Base-by-base conservation (phyloP, 1,140 invertebrate species). In the Caenorhabditis inopinata region DNA sequence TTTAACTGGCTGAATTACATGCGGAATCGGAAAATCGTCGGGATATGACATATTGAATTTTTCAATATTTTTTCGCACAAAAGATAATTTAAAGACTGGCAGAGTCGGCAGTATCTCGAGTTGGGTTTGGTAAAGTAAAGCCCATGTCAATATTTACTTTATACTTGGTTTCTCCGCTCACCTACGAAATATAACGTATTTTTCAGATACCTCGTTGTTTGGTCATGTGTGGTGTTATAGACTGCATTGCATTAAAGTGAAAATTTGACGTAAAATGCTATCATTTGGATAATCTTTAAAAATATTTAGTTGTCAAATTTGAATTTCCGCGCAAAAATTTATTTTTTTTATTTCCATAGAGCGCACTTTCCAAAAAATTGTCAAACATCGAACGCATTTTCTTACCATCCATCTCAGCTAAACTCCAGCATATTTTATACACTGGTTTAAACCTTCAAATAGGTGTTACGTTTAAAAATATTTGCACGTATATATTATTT, bases 21-120 rank as follows among this genome's bases (percentile, higher is more conserved):
- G 58, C 6, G 58, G 58, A 42, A 68, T 68, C 9, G 58, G 58
- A 12, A 68, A 68, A 68, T 68, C 58, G n/a, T 68, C 58, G 2
- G 58, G 58, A 68, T 68, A 68, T 21, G 58, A 68, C 58, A 68
- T 68, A 68, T 68, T 12, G 58, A 68, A 21, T 68, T 68, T 68
- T 38, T 0, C 23, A n/a, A 58, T 3, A 68, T 11, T 58, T 32
- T 58, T 29, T 58, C 51, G 35, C 27, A 32, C n/a, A 16, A 58
- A 58, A 32, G 12, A 16, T 32, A 6, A 27, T 32, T 32, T n/a
- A 58, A 32, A 32, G 27, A 58, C 25, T 58, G 51, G 27, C 51
- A 51, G n/a, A 48, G 21, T 48, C 46, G 48, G 18, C 48, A 9
- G 12, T n/a, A 12, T 58, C 51, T 58, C 27, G 25, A n/a, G 51